These are phyloP conservation scores for Synergus itoensis DNA, from an alignment of 2,888 invertebrate species.

Conservation along the genomic window DNA sequence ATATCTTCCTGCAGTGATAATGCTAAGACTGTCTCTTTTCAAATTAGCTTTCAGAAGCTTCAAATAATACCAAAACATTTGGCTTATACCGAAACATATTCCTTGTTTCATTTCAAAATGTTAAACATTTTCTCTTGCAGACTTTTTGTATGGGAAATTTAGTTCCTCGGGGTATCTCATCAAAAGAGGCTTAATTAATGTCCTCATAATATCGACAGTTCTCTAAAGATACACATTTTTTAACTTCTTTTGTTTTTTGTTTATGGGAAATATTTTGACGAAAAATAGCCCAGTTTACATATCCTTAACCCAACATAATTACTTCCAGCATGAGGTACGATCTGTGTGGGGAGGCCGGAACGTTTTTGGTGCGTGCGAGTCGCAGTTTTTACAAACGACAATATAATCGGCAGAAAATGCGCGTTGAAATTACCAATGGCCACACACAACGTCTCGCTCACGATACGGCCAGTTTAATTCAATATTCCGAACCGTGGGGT, in stretches of 20 bases:
- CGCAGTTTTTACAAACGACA: slow-evolving; percentile 45
- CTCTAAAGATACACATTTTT: not conserved
- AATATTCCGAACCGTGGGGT: slow-evolving; percentile 39
- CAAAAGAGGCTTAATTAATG: not conserved
- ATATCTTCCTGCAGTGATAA: slow-evolving; percentile 27
- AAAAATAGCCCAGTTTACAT: not conserved
- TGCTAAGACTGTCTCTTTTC: slow-evolving; percentile 26
- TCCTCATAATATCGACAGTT: not conserved
- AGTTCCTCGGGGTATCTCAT: not conserved
- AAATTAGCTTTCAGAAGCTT: slow-evolving; percentile 34
- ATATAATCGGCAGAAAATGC: slow-evolving; percentile 53
- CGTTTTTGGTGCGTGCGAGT: not conserved
- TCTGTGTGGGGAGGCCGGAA: not conserved
- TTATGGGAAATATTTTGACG: not conserved
- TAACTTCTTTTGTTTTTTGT: not conserved
- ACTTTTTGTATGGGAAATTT: not conserved
- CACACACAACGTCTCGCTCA: slow-evolving; percentile 49
- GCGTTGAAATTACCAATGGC: slow-evolving; percentile 53
- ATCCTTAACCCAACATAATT: not conserved
- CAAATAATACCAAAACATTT: too few species aligned
- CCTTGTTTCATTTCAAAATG: slow-evolving; percentile 1
- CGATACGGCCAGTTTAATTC: slow-evolving; percentile 51
- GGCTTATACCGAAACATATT: slow-evolving; percentile 5
- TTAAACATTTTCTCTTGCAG: not conserved
- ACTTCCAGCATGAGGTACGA: not conserved